phyloP scores from a whole-genome alignment of 2,113 vertebrate species.

The Cryptomyrus ogoouensis region DNA sequence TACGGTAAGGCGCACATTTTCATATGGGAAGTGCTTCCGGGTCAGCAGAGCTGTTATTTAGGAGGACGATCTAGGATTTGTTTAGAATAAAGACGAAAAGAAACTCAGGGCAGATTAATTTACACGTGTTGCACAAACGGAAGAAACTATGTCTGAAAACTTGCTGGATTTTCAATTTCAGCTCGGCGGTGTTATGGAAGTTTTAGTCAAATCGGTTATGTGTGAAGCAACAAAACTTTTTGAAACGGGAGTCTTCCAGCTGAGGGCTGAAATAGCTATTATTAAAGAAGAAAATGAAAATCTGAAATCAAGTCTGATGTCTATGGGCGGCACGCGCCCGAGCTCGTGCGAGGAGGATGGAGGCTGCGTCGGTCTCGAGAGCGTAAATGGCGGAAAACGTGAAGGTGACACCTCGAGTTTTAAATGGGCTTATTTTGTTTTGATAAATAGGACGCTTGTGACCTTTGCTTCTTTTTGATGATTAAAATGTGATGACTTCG shows the following conservation, averaged over 20 bases:
- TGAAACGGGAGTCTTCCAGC: background rate
- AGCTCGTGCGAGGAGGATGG: background rate
- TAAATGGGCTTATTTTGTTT: background rate
- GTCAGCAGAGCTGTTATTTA: background rate
- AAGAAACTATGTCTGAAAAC: background rate
- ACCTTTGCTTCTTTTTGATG: background rate
- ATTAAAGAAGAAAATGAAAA: constrained; percentile 13
- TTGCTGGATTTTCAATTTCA: constrained; percentile 14
- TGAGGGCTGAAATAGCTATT: background rate
- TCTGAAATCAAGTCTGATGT: background rate
- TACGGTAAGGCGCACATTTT: background rate
- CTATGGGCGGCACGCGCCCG: background rate
- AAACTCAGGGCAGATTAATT: background rate
- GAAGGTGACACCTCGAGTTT: background rate
- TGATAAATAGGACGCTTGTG: background rate
- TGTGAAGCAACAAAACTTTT: constrained; percentile 24
- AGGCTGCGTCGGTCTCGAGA: background rate
- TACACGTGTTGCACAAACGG: background rate
- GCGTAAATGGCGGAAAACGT: background rate
- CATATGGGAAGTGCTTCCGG: background rate
- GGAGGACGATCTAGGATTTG: background rate
- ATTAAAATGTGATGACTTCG: background rate
- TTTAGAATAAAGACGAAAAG: background rate
- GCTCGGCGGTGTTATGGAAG: constrained; percentile 17
- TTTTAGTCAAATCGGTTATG: constrained; percentile 17